phyloP scores from a whole-genome alignment of 2,113 vertebrate genomes.

The Mugil cephalus region DNA sequence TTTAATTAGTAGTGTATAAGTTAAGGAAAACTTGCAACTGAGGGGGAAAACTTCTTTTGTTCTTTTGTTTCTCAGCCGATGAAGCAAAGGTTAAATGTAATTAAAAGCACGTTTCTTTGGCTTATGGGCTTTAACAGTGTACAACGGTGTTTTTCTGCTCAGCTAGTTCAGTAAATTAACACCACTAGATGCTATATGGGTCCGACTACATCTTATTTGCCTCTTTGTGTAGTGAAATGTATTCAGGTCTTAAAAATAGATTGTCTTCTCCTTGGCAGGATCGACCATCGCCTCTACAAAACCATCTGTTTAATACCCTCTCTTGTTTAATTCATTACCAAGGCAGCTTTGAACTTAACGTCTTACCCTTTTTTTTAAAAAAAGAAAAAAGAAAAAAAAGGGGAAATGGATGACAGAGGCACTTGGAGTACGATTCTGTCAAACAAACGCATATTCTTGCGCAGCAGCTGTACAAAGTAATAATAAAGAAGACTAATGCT shows the following conservation, averaged over 20 bases:
- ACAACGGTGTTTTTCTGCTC: conserved; percentile 34
- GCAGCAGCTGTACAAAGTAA: conserved; percentile 7
- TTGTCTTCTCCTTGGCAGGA: conserved; percentile 9
- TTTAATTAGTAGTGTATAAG: neutral
- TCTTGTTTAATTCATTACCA: neutral
- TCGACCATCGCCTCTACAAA: neutral
- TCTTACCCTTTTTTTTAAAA: neutral
- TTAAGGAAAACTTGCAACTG: neutral
- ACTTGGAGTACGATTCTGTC: neutral
- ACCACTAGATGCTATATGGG: conserved; percentile 2
- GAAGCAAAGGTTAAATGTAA: neutral
- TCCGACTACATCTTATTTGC: conserved; percentile 7
- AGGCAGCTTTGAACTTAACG: conserved; percentile 4
- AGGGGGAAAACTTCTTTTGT: neutral
- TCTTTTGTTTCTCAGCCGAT: neutral
- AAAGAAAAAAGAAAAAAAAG: neutral
- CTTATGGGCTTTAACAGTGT: conserved; percentile 11
- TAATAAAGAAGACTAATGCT: neutral
- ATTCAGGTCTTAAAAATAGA: conserved; percentile 11
- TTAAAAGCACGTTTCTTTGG: conserved; percentile 14
- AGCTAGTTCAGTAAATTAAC: conserved; percentile 31
- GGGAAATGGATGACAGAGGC: neutral
- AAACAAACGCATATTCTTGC: neutral
- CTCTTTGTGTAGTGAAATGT: conserved; percentile 8
- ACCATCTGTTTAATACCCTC: neutral